Evolutionary conservation across 2,113 vertebrate genomes (phyloP).

Genomic region (Cheilinus undulatus): DNA sequence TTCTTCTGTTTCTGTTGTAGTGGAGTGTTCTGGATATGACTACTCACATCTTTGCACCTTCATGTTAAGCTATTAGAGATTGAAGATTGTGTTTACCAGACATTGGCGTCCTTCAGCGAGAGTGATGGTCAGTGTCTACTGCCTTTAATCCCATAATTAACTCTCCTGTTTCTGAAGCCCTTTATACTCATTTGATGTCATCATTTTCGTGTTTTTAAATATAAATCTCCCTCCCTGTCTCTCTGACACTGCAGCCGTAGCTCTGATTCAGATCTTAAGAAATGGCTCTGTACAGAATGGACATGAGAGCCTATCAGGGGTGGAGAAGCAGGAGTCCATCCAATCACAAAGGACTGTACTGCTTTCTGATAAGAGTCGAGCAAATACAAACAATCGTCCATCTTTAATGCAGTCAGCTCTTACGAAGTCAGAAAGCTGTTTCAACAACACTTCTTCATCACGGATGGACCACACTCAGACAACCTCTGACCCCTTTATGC

Average conservation of each 20-base stretch:
- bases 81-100: constrained; percentile 58
- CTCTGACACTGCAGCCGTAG: constrained; percentile 50
- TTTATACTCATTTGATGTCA: not conserved
- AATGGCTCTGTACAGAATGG: not conserved
- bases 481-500: not conserved
- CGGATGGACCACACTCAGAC: not conserved
- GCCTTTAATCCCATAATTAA: not conserved
- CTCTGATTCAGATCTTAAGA: constrained; percentile 53
- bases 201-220: not conserved
- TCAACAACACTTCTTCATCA: not conserved
- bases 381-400: no score
- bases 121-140: constrained; percentile 59
- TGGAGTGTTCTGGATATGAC: not conserved
- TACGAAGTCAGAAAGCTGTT: no score
- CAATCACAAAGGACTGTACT: constrained; percentile 52
- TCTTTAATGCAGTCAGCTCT: not conserved
- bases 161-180: not conserved
- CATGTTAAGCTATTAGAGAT: constrained; percentile 67
- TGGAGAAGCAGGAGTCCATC: not conserved
- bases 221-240: constrained; percentile 7
- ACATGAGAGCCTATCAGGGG: constrained; percentile 8
- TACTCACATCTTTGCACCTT: constrained; percentile 16
- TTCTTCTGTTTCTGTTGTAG: not conserved
- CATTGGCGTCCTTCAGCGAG: constrained; percentile 54
- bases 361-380: not conserved